phyloP scores from a whole-genome alignment of 2,888 invertebrate species.

The Hydroisotoma schaefferi region DNA sequence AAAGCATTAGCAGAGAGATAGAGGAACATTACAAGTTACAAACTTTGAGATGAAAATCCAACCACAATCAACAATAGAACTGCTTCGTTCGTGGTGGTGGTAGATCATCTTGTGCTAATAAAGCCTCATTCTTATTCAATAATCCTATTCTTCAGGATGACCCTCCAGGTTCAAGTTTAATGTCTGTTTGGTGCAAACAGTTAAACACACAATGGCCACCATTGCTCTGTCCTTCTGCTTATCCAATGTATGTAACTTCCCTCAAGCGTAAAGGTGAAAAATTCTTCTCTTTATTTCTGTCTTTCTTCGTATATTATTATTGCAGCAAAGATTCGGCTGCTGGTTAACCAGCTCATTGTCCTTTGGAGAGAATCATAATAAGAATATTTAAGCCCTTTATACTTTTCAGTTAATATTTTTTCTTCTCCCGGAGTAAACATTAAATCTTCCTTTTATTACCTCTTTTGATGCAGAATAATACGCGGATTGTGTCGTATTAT shows the following conservation, averaged over 20 bases:
- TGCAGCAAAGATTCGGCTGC: not conserved
- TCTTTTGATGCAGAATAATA: too few species aligned
- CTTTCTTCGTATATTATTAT: too few species aligned
- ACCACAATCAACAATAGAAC: too few species aligned
- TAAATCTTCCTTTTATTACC: slow-evolving; percentile 9
- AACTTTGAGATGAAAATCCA: too few species aligned
- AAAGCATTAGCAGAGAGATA: not conserved
- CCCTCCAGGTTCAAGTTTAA: not conserved
- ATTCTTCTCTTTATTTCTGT: slow-evolving; percentile 17
- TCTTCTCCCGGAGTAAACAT: slow-evolving; percentile 9
- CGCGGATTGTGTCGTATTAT: too few species aligned
- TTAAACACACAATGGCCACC: not conserved
- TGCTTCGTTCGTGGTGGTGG: not conserved
- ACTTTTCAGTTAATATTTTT: not conserved
- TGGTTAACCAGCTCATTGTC: slow-evolving; percentile 12
- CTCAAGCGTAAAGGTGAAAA: slow-evolving; percentile 40
- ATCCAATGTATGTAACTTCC: slow-evolving; percentile 13
- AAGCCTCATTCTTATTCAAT: not conserved
- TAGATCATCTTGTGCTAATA: slow-evolving; percentile 1
- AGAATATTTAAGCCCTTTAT: slow-evolving; percentile 8
- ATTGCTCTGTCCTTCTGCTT: too few species aligned
- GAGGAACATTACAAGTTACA: too few species aligned
- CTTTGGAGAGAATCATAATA: not conserved
- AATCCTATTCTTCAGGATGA: not conserved
- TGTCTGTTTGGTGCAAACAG: not conserved